Percentiles rank a stretch among this genome's conserved stretches.
These are phyloP conservation scores for Clitarchus hookeri DNA, from an alignment of 2,888 invertebrate genomes.

Conservation along the genomic window DNA sequence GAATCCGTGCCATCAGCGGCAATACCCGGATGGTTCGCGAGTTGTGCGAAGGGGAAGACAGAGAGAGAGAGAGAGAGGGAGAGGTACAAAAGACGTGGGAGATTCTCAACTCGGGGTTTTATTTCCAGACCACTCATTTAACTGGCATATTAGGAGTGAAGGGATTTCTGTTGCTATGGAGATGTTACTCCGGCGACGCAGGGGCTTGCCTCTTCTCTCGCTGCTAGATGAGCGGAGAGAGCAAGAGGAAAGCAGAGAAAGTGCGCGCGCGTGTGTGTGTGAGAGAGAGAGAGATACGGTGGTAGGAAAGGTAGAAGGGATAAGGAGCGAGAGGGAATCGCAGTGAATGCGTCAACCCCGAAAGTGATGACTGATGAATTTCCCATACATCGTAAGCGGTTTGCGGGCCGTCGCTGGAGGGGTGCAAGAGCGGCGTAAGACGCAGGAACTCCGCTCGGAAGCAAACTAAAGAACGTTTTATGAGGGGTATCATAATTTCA, in stretches of 20 bases:
- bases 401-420: neutral
- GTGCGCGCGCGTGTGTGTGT: too few species aligned
- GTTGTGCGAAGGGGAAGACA: too few species aligned
- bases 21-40: too few species aligned
- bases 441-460: neutral
- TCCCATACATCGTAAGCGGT: constrained; percentile 26
- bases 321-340: neutral
- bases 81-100: neutral
- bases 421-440: neutral
- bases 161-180: neutral
- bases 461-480: too few species aligned
- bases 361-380: constrained; percentile 24
- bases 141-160: neutral
- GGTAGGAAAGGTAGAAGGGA: neutral
- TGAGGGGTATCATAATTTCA: too few species aligned
- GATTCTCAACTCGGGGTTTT: neutral
- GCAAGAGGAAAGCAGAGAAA: neutral
- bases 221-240: neutral
- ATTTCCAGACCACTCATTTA: neutral
- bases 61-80: neutral
- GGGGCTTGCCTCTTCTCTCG: neutral
- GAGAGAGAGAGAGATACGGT: neutral
- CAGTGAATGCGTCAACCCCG: constrained; percentile 4
- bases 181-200: neutral
- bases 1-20: too few species aligned